Evolutionary conservation across 2,888 invertebrate genomes (phyloP).

Genomic region (Agriopis aurantiaria): DNA sequence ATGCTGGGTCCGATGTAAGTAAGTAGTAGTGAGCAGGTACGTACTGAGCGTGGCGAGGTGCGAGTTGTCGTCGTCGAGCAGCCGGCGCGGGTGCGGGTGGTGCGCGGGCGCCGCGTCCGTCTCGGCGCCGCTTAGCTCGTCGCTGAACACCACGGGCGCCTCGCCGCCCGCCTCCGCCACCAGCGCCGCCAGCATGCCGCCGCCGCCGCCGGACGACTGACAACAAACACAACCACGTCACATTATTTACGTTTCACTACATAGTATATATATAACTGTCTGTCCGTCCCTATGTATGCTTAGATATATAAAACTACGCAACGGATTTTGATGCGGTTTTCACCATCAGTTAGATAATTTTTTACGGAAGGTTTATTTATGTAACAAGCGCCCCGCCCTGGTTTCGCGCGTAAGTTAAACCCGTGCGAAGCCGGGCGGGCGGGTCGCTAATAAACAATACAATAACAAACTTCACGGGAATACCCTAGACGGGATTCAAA

Average conservation of each 20-base stretch:
- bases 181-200: constrained; percentile 93
- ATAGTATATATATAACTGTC: no score
- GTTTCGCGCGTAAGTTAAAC: no score
- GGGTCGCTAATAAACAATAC: no score
- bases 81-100: constrained; percentile 90
- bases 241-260: no score
- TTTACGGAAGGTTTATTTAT: no score
- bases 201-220: constrained; percentile 74
- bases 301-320: no score
- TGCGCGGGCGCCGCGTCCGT: constrained; percentile 81
- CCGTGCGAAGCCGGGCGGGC: no score
- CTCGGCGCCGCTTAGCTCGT: constrained; percentile 91
- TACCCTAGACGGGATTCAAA: no score
- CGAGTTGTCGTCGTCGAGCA: constrained; percentile 95
- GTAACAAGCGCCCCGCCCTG: no score
- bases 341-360: no score
- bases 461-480: neutral
- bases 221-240: neutral
- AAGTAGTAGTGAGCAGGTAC: constrained; percentile 47
- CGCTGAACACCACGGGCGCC: constrained; percentile 98
- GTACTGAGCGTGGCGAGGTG: constrained; percentile 98
- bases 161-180: constrained; percentile 96
- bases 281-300: no score
- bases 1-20: neutral
- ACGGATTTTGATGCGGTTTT: no score